Evolutionary conservation across 2,888 invertebrate species (phyloP).

Genomic region (Erannis defoliaria): DNA sequence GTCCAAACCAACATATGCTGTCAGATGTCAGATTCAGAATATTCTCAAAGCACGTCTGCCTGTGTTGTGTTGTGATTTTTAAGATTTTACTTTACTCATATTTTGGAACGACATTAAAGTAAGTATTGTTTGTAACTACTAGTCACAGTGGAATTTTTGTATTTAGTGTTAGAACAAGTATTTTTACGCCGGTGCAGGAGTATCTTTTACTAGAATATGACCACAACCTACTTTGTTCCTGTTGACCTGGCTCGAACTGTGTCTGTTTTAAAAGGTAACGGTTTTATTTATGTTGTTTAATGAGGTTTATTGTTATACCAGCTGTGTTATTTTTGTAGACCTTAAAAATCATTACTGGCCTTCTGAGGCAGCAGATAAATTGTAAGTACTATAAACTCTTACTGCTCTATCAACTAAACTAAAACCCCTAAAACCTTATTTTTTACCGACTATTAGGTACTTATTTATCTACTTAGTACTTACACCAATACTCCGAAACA

Average conservation of each 20-base stretch:
- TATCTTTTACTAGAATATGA: constrained; percentile 59
- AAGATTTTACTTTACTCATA: constrained; percentile 67
- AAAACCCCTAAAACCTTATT: too few relatives aligned
- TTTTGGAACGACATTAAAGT: constrained; percentile 57
- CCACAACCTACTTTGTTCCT: constrained; percentile 76
- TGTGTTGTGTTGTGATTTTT: constrained; percentile 78
- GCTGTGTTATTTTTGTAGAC: too few relatives aligned
- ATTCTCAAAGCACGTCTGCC: constrained; percentile 59
- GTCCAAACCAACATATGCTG: too few relatives aligned
- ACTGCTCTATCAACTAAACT: too few relatives aligned
- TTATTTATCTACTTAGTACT: too few relatives aligned
- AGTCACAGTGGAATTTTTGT: constrained; percentile 63
- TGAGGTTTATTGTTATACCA: too few relatives aligned
- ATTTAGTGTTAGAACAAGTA: constrained; percentile 66
- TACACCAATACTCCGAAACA: too few relatives aligned
- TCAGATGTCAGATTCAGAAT: constrained; percentile 38
- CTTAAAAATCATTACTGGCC: too few relatives aligned
- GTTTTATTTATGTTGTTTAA: constrained; percentile 52
- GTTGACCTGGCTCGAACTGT: constrained; percentile 74
- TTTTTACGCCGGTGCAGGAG: constrained; percentile 63
- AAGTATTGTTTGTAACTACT: constrained; percentile 56
- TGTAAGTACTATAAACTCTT: too few relatives aligned
- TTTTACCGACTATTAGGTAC: too few relatives aligned
- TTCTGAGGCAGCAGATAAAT: too few relatives aligned
- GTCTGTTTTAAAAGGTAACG: constrained; percentile 82